Base-by-base conservation (phyloP, 2,888 invertebrate species). In the Eupithecia dodoneata region DNA sequence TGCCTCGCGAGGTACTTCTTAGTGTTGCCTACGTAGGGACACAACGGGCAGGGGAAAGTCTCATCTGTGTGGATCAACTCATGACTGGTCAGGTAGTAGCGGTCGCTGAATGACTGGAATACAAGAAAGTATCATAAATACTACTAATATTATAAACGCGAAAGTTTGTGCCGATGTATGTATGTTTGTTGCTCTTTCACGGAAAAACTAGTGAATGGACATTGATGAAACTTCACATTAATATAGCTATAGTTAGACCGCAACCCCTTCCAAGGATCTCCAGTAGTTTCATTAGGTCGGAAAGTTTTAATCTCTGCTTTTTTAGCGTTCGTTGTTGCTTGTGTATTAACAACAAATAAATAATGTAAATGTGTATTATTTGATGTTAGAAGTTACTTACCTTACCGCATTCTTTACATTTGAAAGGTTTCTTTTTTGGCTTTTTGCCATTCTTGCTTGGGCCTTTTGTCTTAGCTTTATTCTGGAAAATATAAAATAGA, bases 391-490 rank as follows among this genome's bases (percentile, higher is more conserved):
- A 6, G 1, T 45, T 52, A 45, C 69, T n/a, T 18, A 69, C 69
- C 69, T 69, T 69, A 4, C 4, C n/a, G 10, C 69, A 69, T n/a
- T 45, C 42, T 45, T 69, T 45, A 44, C 69, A 69, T 69, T 69
- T 69, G 69, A n/a, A 45, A 9, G 69, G 45, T 45, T 44, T 69
- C 45, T 45, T 45, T n/a, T 45, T 69, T 44, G 69, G 12, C 4
- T 44, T 69, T 0, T 45, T 15, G 44, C 1, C n/a, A 69, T 69
- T n/a, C 2, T 69, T 45, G 15, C n/a, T 45, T 44, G 13, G 15
- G 9, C 45, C 45, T 45, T 69, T 45, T 45, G 42, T 18, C 0
- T 45, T 45, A 7, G 15, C 42, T n/a, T 66, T 66, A 15, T 42
- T 42, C 66, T 66, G 66, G 15, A 66, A 66, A 41, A 66, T 10